phyloP scores from a whole-genome alignment of 1,140 invertebrate species.

The Phthorimaea operculella region DNA sequence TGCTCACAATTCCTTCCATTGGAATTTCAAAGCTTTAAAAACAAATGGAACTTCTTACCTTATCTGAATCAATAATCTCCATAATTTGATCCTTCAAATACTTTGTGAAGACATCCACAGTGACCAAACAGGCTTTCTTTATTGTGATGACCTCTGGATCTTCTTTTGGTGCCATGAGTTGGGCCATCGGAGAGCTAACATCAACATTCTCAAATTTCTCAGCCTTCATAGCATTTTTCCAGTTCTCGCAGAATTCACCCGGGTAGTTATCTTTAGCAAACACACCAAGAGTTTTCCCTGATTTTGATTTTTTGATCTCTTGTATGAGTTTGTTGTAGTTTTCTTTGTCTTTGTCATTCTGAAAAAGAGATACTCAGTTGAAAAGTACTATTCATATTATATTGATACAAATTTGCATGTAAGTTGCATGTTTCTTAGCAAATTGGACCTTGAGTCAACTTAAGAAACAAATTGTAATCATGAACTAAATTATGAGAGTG shows the following conservation, averaged over 20 bases:
- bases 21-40: neutral
- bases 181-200: slow-evolving; percentile 84
- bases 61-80: slow-evolving; percentile 98
- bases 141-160: slow-evolving; percentile 92
- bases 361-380: neutral
- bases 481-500: too few relatives aligned
- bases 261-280: slow-evolving; percentile 95
- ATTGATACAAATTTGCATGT: too few relatives aligned
- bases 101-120: slow-evolving; percentile 95
- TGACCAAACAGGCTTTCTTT: slow-evolving; percentile 93
- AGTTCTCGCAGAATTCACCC: slow-evolving; percentile 92
- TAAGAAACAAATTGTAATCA: too few relatives aligned
- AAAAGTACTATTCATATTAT: too few relatives aligned
- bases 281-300: slow-evolving; percentile 91
- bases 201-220: slow-evolving; percentile 90
- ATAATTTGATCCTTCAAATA: slow-evolving; percentile 98
- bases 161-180: slow-evolving; percentile 95
- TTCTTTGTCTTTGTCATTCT: slow-evolving; percentile 94
- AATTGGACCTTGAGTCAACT: too few relatives aligned
- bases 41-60: slow-evolving; percentile 67
- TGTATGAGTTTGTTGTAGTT: slow-evolving; percentile 92
- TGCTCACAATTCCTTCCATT: too few relatives aligned
- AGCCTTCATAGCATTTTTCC: slow-evolving; percentile 81
- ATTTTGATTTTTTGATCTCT: slow-evolving; percentile 88
- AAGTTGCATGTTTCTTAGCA: too few relatives aligned